These are phyloP conservation scores for Vanacampus margaritifer DNA, from an alignment of 2,113 vertebrate species.

Conservation along the genomic window DNA sequence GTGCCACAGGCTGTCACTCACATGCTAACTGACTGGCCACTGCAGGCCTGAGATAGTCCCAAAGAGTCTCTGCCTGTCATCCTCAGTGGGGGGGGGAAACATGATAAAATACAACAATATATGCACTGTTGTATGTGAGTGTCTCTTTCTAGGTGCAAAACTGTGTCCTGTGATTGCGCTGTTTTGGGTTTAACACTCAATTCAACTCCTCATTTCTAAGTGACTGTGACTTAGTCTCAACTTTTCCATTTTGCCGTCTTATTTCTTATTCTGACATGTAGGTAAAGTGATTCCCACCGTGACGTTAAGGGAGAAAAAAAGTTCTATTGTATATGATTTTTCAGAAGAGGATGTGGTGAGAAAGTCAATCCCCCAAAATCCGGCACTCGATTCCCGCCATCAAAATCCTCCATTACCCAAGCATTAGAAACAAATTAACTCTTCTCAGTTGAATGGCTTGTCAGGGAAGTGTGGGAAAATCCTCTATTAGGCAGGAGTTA, in stretches of 20 bases:
- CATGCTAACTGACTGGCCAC: slow-evolving; percentile 63
- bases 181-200: slow-evolving; percentile 28
- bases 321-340: slow-evolving; percentile 49
- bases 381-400: slow-evolving; percentile 62
- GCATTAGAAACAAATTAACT: slow-evolving; percentile 80
- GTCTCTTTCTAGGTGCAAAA: slow-evolving; percentile 21
- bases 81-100: slow-evolving; percentile 17
- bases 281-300: slow-evolving; percentile 36
- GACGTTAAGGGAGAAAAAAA: slow-evolving; percentile 30
- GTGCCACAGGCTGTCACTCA: slow-evolving; percentile 73
- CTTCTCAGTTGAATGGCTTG: slow-evolving; percentile 70
- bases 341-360: slow-evolving; percentile 44
- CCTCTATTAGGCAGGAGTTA: slow-evolving; percentile 76
- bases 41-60: slow-evolving; percentile 68
- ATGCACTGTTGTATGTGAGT: slow-evolving; percentile 35
- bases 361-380: slow-evolving; percentile 63
- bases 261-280: slow-evolving; percentile 17
- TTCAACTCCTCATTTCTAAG: slow-evolving; percentile 22
- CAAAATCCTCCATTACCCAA: slow-evolving; percentile 74
- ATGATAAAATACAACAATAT: slow-evolving; percentile 49
- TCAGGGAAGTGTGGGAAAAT: slow-evolving; percentile 75
- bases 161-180: slow-evolving; percentile 23
- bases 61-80: slow-evolving; percentile 53
- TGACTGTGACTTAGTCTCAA: slow-evolving; percentile 34
- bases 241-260: slow-evolving; percentile 30